A percentile compares a stretch with the other conserved stretches of the same genome.
phyloP scores from a whole-genome alignment of 2,888 invertebrate species.

The Portevinia maculata region DNA sequence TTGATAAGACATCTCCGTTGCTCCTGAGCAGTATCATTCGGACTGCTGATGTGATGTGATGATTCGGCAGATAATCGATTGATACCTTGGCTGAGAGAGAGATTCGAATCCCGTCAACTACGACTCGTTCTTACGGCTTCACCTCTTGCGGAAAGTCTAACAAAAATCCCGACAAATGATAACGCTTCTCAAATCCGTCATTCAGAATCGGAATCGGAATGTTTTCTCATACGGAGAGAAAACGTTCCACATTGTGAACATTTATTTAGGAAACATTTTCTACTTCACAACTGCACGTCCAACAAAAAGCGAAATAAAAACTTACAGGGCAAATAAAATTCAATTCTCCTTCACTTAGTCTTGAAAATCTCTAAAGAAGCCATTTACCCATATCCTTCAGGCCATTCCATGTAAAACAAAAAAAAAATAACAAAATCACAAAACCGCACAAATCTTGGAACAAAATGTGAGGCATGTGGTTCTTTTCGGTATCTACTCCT shows the following conservation, averaged over 20 bases:
- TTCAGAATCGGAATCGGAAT: too few relatives aligned
- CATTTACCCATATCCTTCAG: constrained; percentile 41
- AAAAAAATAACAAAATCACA: constrained; percentile 38
- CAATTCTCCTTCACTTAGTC: constrained; percentile 49
- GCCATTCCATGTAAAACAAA: constrained; percentile 7
- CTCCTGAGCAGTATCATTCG: too few relatives aligned
- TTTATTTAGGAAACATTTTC: neutral
- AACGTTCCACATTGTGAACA: neutral
- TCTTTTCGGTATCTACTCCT: constrained; percentile 42
- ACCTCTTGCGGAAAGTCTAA: too few relatives aligned
- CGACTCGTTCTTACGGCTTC: too few relatives aligned
- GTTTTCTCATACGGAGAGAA: too few relatives aligned
- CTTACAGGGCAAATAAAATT: constrained; percentile 50
- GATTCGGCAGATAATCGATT: too few relatives aligned
- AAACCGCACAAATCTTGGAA: constrained; percentile 64
- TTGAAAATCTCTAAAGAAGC: constrained; percentile 48
- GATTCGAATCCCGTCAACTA: too few relatives aligned
- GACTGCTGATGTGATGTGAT: too few relatives aligned
- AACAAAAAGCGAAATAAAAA: constrained; percentile 23
- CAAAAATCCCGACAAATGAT: too few relatives aligned
- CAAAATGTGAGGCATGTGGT: constrained; percentile 31
- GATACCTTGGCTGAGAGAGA: too few relatives aligned
- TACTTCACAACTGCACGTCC: neutral
- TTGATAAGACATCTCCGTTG: too few relatives aligned
- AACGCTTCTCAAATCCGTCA: too few relatives aligned